Percentiles rank a stretch among this genome's conserved stretches.
Evolutionary conservation across 92 coral and sea anemone genomes (phyloP).

Genomic region (Paragorgia papillata): DNA sequence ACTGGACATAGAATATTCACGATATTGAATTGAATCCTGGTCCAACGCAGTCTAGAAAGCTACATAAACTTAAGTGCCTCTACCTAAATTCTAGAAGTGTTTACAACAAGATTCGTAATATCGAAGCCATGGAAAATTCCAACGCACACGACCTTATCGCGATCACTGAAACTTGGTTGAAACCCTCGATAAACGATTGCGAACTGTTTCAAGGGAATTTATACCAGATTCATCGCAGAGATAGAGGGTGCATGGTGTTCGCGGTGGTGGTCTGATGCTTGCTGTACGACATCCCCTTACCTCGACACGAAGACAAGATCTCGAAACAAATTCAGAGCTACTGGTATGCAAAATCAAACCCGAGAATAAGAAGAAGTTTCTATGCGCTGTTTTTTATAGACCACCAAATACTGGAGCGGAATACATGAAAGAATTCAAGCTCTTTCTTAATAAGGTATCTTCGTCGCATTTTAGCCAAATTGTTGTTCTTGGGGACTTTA

Average conservation of each 20-base stretch:
- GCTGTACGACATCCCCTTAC: not conserved
- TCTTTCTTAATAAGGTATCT: too few relatives aligned
- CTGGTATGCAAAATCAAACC: conserved; percentile 1
- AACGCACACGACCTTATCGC: not conserved
- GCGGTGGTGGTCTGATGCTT: not conserved
- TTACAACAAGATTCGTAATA: not conserved
- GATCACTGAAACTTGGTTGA: not conserved
- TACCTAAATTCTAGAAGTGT: not conserved
- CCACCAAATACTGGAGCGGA: not conserved
- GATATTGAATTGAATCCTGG: not conserved
- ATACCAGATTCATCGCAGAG: not conserved
- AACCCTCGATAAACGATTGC: not conserved
- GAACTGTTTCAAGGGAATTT: not conserved
- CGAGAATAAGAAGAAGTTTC: not conserved
- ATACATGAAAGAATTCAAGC: not conserved
- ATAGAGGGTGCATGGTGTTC: not conserved
- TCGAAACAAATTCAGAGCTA: conserved; percentile 4
- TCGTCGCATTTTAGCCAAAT: not conserved
- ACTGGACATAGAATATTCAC: not conserved
- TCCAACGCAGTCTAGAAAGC: not conserved
- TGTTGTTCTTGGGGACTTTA: not conserved
- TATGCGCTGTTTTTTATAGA: not conserved
- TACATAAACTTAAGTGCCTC: not conserved
- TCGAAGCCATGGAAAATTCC: not conserved
- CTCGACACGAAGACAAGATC: not conserved